phyloP scores from a whole-genome alignment of 2,888 invertebrate genomes.

The Corythucha ciliata region DNA sequence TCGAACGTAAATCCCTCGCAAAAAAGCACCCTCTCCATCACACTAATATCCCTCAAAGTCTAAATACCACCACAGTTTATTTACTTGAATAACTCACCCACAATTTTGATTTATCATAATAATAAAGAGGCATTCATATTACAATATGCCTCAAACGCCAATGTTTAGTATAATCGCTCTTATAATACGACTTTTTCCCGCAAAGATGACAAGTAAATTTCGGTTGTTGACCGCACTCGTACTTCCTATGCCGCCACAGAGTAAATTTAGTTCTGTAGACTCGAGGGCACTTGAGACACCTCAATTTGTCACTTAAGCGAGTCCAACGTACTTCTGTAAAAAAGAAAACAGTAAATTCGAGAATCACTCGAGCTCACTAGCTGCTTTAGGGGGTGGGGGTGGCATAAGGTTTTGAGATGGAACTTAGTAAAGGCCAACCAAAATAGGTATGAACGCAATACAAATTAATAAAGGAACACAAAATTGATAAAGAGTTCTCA shows the following conservation, averaged over 20 bases:
- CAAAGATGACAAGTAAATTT: constrained; percentile 28
- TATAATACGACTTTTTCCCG: constrained; percentile 28
- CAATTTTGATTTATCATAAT: no score
- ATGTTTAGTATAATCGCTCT: constrained; percentile 29
- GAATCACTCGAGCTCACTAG: no score
- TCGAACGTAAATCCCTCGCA: no score
- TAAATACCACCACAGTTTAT: no score
- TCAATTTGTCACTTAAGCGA: no score
- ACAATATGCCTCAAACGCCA: constrained; percentile 24
- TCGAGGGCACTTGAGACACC: constrained; percentile 25
- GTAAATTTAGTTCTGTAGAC: constrained; percentile 31
- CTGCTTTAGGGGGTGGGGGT: no score
- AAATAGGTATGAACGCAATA: neutral
- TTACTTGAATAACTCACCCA: no score
- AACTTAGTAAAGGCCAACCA: neutral
- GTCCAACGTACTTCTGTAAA: no score
- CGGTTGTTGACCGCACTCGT: constrained; percentile 39
- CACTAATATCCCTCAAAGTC: no score
- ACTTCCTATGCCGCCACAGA: constrained; percentile 37
- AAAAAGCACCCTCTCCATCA: no score
- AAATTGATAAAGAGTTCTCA: neutral
- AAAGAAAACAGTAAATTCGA: no score
- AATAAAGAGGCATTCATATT: neutral
- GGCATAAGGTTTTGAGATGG: neutral
- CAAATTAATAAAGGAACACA: neutral